Conservation (phyloP, 2,888 invertebrate species). For the Leptinotarsa juncta region DNA sequence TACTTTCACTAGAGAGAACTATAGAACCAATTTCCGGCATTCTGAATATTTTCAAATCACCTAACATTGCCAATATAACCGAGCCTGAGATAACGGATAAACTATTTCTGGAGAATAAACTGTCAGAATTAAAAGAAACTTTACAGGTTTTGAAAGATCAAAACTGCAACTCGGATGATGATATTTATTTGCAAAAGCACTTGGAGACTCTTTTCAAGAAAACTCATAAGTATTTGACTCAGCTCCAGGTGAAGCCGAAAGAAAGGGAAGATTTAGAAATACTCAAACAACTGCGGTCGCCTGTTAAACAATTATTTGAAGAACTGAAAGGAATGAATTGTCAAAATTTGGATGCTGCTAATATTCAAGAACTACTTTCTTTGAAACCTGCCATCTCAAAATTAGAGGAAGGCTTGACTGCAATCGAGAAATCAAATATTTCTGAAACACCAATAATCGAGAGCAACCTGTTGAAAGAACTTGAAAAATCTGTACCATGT, state of each 20-base stretch:
- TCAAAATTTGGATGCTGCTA: slow-evolving; percentile 35
- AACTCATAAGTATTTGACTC: slow-evolving; percentile 8
- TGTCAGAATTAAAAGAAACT: neutral
- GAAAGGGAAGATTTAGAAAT: slow-evolving; percentile 33
- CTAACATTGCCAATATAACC: neutral
- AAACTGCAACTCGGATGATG: neutral
- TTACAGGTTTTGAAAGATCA: slow-evolving; percentile 3
- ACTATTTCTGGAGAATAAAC: slow-evolving; percentile 17
- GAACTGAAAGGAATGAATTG: slow-evolving; percentile 45
- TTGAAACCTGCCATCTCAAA: slow-evolving; percentile 63
- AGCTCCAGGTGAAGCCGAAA: slow-evolving; percentile 16
- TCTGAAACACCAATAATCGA: slow-evolving; percentile 29
- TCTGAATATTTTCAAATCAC: slow-evolving; percentile 12
- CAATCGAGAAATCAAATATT: slow-evolving; percentile 56
- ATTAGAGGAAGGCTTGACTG: slow-evolving; percentile 58
- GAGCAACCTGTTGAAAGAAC: slow-evolving; percentile 7
- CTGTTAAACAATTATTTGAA: slow-evolving; percentile 47
- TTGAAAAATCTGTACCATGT: slow-evolving; percentile 44
- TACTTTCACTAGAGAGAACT: slow-evolving; percentile 30
- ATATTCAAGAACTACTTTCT: slow-evolving; percentile 54
- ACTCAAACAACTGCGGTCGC: slow-evolving; percentile 42
- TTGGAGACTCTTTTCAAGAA: neutral
- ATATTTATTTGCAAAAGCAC: slow-evolving; percentile 20
- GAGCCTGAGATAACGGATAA: neutral
- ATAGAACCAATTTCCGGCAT: slow-evolving; percentile 35